Base-by-base conservation (phyloP, 2,113 vertebrate species). In the Labrus mixtus region DNA sequence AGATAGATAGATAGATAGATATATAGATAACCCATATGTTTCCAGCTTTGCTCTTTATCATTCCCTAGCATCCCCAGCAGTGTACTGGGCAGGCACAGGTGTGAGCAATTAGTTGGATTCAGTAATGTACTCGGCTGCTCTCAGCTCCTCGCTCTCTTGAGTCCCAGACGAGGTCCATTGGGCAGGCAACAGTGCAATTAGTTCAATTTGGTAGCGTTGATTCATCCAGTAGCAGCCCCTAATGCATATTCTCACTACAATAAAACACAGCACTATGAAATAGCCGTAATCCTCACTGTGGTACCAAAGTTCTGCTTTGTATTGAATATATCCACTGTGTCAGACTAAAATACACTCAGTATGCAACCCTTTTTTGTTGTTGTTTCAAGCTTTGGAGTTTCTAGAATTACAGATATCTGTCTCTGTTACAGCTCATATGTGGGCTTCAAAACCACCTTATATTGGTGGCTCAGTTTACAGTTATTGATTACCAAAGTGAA, bases 181-280 rank as follows among this genome's bases (percentile, higher is more conserved):
- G 81, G 89, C 82, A 78, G 78, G 79, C 87, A 87, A 78, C 80
- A 76, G 87, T 84, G 87, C 86, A 91, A 90, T 91, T 91, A 92
- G 82, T 91, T 91, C 83, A 89, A 90, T 93, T 88, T 88, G 79
- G 81, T 78, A 59, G 67, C 79, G 73, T 86, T 43, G 74, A 91
- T 91, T 91, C 76, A 81, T 85, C 87, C 66, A 83, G 72, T 76
- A 88, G 85, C 51, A 86, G 77, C 59, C 81, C 82, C 87, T 23
- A 70, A 69, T 74, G 63, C 60, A 86, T 67, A 62, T 86, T 85
- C 62, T 71, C 73, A 57, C 71, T 68, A 68, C 81, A 81, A 76
- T 85, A 83, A 90, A 83, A 89, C 70, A 74, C 68, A 67, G 59
- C 65, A 67, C 55, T 61, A 51, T 59, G 65, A 82, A 86, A 80